These are phyloP conservation scores for Zaprionus taronus DNA, from an alignment of 1,140 invertebrate genomes.

Conservation along the genomic window DNA sequence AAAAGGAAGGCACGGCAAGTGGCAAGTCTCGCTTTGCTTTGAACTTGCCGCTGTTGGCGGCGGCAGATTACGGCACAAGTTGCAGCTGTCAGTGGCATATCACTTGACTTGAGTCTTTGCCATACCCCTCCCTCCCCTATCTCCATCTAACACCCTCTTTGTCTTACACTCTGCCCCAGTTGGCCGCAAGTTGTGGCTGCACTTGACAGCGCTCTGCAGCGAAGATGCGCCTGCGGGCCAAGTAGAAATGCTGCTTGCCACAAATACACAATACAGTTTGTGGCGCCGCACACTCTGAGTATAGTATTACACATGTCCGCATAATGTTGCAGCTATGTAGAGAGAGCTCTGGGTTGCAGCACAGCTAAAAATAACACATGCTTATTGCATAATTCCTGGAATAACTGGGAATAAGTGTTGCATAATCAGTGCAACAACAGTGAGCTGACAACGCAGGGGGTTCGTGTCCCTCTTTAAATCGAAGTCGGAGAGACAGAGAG, in stretches of 20 bases:
- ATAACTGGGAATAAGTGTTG: constrained; percentile 48
- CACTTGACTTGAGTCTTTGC: constrained; percentile 1
- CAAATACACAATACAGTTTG: neutral
- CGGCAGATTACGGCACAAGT: constrained; percentile 17
- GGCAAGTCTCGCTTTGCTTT: constrained; percentile 18
- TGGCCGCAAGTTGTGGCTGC: constrained; percentile 23
- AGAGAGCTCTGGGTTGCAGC: neutral
- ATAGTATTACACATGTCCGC: constrained; percentile 28
- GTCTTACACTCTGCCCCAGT: constrained; percentile 4
- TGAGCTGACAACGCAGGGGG: constrained; percentile 3
- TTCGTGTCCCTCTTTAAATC: neutral
- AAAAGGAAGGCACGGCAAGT: constrained; percentile 4
- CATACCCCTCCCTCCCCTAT: rapidly evolving
- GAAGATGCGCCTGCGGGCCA: constrained; percentile 9
- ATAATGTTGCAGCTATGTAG: constrained; percentile 28
- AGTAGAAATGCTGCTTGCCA: neutral
- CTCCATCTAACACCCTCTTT: neutral
- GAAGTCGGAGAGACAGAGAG: too few relatives aligned
- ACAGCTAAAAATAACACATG: constrained; percentile 1
- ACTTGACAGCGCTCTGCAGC: constrained; percentile 34
- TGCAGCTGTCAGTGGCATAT: constrained; percentile 16
- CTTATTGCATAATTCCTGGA: constrained; percentile 16
- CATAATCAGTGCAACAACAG: constrained; percentile 50
- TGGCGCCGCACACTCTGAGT: neutral
- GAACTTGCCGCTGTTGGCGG: constrained; percentile 16